Percentiles rank a stretch among this genome's conserved stretches.
Evolutionary conservation across 2,797 vertebrate genomes (phyloP).

Genomic region (Linurgus olivaceus): DNA sequence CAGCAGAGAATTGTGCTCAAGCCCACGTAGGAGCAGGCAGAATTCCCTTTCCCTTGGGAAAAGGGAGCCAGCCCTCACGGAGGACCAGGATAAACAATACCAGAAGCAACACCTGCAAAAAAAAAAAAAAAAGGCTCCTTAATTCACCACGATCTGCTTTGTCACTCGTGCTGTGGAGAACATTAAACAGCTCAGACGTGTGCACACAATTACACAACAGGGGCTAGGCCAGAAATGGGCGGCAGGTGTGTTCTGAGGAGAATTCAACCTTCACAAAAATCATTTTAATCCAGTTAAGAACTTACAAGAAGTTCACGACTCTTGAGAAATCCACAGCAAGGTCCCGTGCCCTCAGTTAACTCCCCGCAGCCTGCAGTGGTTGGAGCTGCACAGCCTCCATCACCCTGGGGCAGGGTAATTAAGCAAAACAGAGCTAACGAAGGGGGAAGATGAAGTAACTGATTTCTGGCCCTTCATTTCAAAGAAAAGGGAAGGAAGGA

Average conservation of each 20-base stretch:
- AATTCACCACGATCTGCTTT: not conserved
- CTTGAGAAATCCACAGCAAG: not conserved
- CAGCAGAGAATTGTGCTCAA: not conserved
- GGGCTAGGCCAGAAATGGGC: not conserved
- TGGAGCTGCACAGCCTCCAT: not conserved
- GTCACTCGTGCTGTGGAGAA: not conserved
- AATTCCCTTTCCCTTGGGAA: not conserved
- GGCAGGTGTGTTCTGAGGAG: not conserved
- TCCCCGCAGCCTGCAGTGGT: not conserved
- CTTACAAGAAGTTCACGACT: not conserved
- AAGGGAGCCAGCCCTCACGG: not conserved
- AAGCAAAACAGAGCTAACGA: rapidly evolving
- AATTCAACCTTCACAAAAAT: not conserved
- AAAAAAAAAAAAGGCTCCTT: not conserved
- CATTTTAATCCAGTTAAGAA: not conserved
- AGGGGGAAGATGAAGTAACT: not conserved
- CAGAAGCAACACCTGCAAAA: not conserved
- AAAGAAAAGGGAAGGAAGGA: conserved; percentile 34
- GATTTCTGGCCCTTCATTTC: not conserved
- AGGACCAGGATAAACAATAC: not conserved
- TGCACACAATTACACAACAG: not conserved
- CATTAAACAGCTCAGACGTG: not conserved
- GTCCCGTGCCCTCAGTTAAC: not conserved
- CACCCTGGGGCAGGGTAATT: not conserved
- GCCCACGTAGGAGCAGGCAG: not conserved